These are phyloP conservation scores for Andrena trimmerana DNA, from an alignment of 2,888 invertebrate species.

Conservation along the genomic window DNA sequence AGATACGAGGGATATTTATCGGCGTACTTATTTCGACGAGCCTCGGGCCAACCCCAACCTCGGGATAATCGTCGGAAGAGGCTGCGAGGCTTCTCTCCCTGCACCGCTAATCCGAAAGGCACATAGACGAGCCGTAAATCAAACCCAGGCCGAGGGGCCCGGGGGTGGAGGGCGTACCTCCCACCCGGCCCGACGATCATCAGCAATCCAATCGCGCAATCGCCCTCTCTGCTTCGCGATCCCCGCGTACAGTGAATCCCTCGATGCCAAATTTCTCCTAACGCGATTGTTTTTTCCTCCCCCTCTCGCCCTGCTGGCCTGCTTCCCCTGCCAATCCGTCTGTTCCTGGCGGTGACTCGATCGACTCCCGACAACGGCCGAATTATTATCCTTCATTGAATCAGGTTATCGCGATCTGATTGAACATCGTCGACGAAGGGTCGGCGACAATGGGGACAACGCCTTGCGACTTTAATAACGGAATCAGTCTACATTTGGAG, in stretches of 20 bases:
- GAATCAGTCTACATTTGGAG: too few relatives aligned
- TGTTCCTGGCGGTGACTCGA: neutral
- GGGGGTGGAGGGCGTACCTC: slow-evolving; percentile 1
- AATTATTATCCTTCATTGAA: slow-evolving; percentile 28
- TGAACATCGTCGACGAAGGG: neutral
- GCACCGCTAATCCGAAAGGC: slow-evolving; percentile 75
- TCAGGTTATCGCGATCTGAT: neutral
- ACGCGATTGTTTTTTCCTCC: slow-evolving; percentile 38
- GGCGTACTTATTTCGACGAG: slow-evolving; percentile 72
- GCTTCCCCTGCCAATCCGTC: neutral
- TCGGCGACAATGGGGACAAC: too few relatives aligned
- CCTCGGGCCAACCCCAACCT: slow-evolving; percentile 31
- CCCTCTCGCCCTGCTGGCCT: neutral
- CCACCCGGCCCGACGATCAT: slow-evolving; percentile 2
- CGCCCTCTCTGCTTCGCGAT: slow-evolving; percentile 11
- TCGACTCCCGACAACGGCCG: neutral
- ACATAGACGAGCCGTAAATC: slow-evolving; percentile 70
- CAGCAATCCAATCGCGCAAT: slow-evolving; percentile 7
- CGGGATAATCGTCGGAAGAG: slow-evolving; percentile 77
- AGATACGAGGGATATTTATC: slow-evolving; percentile 64
- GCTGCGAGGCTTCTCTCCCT: slow-evolving; percentile 39
- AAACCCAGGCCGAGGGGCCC: slow-evolving; percentile 30
- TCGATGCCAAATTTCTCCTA: slow-evolving; percentile 42
- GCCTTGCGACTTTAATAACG: too few relatives aligned
- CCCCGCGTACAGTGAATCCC: neutral